phyloP scores from a whole-genome alignment of 2,113 vertebrate genomes.

The Syrrhaptes paradoxus region DNA sequence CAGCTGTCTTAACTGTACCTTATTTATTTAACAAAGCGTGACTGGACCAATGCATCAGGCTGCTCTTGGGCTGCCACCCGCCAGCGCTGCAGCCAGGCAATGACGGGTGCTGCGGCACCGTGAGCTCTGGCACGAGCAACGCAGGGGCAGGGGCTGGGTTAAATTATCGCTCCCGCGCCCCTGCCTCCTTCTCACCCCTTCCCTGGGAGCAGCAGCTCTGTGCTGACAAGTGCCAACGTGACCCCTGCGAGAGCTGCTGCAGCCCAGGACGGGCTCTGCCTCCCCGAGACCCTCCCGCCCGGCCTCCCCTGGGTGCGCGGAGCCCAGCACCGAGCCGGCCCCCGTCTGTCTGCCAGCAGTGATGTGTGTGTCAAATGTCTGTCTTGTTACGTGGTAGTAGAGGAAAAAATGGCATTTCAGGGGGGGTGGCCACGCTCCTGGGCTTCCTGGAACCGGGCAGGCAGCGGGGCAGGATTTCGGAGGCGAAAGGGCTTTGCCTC shows the following conservation, averaged over 20 bases:
- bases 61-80: background rate
- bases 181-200: background rate
- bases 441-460: rapidly evolving
- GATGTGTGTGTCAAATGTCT: background rate
- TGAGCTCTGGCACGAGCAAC: conserved; percentile 25
- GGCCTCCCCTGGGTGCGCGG: rapidly evolving
- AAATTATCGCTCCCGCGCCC: background rate
- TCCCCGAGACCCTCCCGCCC: rapidly evolving
- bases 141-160: background rate
- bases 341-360: background rate
- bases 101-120: conserved; percentile 64
- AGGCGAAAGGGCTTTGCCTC: background rate
- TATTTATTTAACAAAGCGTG: conserved; percentile 73
- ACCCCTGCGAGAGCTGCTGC: background rate
- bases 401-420: background rate
- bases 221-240: conserved; percentile 7
- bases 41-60: background rate
- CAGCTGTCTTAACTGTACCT: background rate
- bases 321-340: background rate
- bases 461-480: background rate
- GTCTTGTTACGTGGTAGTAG: background rate
- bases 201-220: background rate
- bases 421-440: background rate
- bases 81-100: background rate
- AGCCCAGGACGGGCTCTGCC: background rate